phyloP scores from a whole-genome alignment of 2,888 invertebrate species.

The Xanthia togata region DNA sequence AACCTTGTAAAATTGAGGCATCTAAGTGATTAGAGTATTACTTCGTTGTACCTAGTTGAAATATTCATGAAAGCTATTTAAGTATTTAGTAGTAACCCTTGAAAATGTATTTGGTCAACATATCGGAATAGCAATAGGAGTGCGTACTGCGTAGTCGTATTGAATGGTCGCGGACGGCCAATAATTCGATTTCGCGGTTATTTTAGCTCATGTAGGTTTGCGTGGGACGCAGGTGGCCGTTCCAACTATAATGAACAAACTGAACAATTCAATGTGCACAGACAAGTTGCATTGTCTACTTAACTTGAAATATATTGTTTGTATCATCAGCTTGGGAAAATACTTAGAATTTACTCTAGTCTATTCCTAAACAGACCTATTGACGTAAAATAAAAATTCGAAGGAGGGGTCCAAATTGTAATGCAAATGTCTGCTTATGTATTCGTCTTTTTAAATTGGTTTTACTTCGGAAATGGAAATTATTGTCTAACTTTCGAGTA shows the following conservation, averaged over 20 bases:
- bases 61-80: slow-evolving; percentile 19
- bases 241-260: slow-evolving; percentile 81
- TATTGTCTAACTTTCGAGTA: slow-evolving; percentile 82
- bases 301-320: slow-evolving; percentile 55
- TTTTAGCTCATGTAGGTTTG: slow-evolving; percentile 83
- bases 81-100: slow-evolving; percentile 60
- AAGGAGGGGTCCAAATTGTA: slow-evolving; percentile 75
- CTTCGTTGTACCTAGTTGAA: slow-evolving; percentile 9
- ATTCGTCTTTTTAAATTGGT: slow-evolving; percentile 84
- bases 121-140: slow-evolving; percentile 78
- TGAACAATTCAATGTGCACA: slow-evolving; percentile 75
- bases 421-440: slow-evolving; percentile 84
- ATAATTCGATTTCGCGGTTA: slow-evolving; percentile 89
- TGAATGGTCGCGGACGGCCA: slow-evolving; percentile 81
- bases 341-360: slow-evolving; percentile 33
- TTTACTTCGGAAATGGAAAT: slow-evolving; percentile 86
- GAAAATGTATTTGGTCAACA: slow-evolving; percentile 76
- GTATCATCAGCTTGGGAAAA: slow-evolving; percentile 20
- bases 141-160: slow-evolving; percentile 80
- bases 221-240: slow-evolving; percentile 81
- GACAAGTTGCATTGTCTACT: slow-evolving; percentile 52
- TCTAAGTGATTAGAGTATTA: slow-evolving; percentile 6
- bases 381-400: slow-evolving; percentile 72
- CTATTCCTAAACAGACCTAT: slow-evolving; percentile 47
- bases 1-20: slow-evolving; percentile 14